A percentile compares a stretch with the other conserved stretches of the same genome.
Evolutionary conservation across 2,888 invertebrate species (phyloP).

Genomic region (Drosophila anomalipes): DNA sequence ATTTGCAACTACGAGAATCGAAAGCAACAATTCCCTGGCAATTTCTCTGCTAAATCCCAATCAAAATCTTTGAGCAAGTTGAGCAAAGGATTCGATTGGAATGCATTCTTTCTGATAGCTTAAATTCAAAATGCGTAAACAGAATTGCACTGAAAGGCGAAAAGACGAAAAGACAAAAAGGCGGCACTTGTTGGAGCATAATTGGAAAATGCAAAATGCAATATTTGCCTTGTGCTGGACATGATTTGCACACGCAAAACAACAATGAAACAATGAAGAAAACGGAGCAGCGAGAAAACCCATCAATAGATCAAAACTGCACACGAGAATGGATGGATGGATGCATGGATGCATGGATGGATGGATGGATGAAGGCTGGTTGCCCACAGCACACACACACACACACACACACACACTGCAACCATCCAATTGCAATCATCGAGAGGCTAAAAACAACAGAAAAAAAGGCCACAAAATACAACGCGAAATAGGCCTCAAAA

Average conservation of each 20-base stretch:
- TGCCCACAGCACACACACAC: background rate
- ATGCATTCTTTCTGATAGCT: background rate
- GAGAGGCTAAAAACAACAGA: slow-evolving; percentile 15
- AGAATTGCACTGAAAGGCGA: slow-evolving; percentile 12
- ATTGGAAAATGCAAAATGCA: slow-evolving; percentile 77
- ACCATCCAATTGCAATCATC: slow-evolving; percentile 55
- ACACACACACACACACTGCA: slow-evolving; percentile 26
- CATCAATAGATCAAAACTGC: slow-evolving; percentile 76
- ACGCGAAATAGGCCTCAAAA: slow-evolving; percentile 57
- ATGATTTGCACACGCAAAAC: slow-evolving; percentile 18
- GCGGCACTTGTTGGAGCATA: slow-evolving; percentile 70
- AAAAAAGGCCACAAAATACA: slow-evolving; percentile 28
- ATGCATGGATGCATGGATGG: slow-evolving; percentile 3
- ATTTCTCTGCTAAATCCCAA: background rate
- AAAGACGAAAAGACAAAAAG: slow-evolving; percentile 49
- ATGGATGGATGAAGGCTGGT: background rate
- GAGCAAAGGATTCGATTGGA: background rate
- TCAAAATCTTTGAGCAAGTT: background rate
- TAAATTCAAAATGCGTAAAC: slow-evolving; percentile 4
- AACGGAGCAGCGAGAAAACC: slow-evolving; percentile 24
- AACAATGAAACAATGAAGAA: slow-evolving; percentile 3
- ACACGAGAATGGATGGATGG: slow-evolving; percentile 19
- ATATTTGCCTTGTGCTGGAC: slow-evolving; percentile 65
- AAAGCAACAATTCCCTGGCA: background rate
- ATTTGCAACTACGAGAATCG: no score